phyloP scores from a whole-genome alignment of 1,140 invertebrate species.

The Drosophila tropicalis region DNA sequence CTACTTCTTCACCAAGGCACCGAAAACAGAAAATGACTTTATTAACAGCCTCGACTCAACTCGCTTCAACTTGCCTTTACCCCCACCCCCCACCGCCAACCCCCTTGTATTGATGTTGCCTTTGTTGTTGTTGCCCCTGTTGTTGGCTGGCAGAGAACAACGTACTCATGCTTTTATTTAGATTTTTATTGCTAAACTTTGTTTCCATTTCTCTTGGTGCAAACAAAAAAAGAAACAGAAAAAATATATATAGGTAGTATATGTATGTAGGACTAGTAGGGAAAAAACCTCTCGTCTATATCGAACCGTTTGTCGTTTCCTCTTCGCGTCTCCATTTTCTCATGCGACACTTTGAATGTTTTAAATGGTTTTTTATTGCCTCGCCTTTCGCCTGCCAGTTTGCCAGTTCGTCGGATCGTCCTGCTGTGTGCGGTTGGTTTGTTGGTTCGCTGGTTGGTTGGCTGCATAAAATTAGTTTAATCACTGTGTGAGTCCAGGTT shows the following conservation, averaged over 20 bases:
- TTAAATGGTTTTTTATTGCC: conserved; percentile 77
- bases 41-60: conserved; percentile 53
- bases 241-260: background rate
- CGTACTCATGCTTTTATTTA: conserved; percentile 49
- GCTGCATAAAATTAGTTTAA: conserved; percentile 81
- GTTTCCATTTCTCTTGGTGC: conserved; percentile 52
- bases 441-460: conserved; percentile 38
- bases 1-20: conserved; percentile 1
- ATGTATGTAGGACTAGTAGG: background rate
- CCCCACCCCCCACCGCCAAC: background rate
- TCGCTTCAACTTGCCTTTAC: conserved; percentile 3
- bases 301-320: conserved; percentile 63
- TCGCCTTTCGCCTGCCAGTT: conserved; percentile 26
- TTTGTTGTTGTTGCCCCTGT: background rate
- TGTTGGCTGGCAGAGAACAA: conserved; percentile 12
- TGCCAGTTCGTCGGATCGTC: conserved; percentile 18
- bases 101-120: background rate
- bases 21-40: conserved; percentile 61
- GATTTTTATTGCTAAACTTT: conserved; percentile 81
- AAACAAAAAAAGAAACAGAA: conserved; percentile 7
- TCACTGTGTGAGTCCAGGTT: conserved; percentile 65
- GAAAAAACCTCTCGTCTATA: conserved; percentile 33
- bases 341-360: conserved; percentile 80
- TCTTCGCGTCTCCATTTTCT: conserved; percentile 48
- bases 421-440: conserved; percentile 29